Conservation (phyloP, 2,797 vertebrate species). For the Enteromius radiatus region DNA sequence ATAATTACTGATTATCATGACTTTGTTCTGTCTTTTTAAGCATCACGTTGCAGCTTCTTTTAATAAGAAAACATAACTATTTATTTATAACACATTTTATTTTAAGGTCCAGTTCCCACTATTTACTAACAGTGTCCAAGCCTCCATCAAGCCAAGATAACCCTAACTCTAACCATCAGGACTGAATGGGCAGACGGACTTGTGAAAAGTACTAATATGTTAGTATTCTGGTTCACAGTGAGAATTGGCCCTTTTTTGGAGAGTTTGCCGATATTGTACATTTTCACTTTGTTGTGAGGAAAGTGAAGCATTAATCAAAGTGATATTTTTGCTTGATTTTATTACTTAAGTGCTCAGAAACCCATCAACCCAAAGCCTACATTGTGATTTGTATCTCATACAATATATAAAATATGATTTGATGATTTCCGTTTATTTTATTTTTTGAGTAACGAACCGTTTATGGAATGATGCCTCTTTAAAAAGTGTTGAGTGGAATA, state of each 20-base stretch:
- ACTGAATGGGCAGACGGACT: not conserved
- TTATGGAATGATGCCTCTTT: not conserved
- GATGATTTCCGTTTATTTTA: not conserved
- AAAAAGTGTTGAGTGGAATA: not conserved
- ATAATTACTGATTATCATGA: too few species aligned
- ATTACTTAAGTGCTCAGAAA: conserved; percentile 54
- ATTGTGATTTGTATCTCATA: conserved; percentile 12
- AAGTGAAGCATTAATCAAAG: conserved; percentile 12
- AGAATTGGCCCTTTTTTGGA: not conserved
- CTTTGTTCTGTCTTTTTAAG: too few species aligned
- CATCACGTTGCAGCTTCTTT: too few species aligned
- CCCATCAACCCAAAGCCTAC: conserved; percentile 40
- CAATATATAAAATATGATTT: conserved; percentile 12
- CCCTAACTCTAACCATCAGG: conserved; percentile 1
- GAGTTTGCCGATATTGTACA: not conserved
- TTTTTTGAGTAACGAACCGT: not conserved
- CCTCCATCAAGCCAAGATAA: not conserved
- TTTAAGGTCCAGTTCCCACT: not conserved
- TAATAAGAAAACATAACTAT: too few species aligned
- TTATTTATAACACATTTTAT: not conserved
- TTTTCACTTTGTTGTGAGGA: not conserved
- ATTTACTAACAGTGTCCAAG: not conserved
- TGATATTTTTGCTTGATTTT: conserved; percentile 55
- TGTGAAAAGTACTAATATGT: not conserved
- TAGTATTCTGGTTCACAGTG: not conserved